These are phyloP conservation scores for Antheraea mylitta DNA, from an alignment of 1,140 invertebrate species.

Conservation along the genomic window DNA sequence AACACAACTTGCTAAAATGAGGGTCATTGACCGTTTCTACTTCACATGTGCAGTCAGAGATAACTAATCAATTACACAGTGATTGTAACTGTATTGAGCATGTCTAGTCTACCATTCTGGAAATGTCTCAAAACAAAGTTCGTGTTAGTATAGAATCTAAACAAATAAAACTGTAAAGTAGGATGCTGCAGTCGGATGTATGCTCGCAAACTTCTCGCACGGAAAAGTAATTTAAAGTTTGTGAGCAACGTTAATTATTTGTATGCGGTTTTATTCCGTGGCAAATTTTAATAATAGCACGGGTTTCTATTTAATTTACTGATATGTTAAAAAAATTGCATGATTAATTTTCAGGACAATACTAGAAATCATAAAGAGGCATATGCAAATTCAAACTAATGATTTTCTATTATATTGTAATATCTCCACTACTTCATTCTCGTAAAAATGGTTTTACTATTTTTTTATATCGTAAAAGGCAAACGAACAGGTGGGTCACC, in stretches of 20 bases:
- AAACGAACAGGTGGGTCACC: too few species aligned
- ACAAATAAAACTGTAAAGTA: not conserved
- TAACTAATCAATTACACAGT: not conserved
- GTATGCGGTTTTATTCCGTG: conserved; percentile 2
- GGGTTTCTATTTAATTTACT: not conserved
- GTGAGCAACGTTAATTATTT: conserved; percentile 4
- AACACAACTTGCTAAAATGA: too few species aligned
- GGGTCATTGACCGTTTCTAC: too few species aligned
- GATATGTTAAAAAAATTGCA: not conserved
- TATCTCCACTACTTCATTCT: too few species aligned
- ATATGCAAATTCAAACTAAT: too few species aligned
- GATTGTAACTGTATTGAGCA: not conserved
- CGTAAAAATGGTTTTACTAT: too few species aligned
- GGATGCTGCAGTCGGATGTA: not conserved
- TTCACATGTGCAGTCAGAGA: too few species aligned
- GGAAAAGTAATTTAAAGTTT: conserved; percentile 5
- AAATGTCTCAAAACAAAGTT: conserved; percentile 3
- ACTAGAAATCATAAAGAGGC: too few species aligned
- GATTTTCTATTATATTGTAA: too few species aligned
- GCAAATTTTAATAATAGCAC: not conserved
- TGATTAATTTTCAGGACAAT: not conserved
- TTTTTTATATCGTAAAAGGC: too few species aligned
- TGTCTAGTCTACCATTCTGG: not conserved
- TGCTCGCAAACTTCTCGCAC: not conserved
- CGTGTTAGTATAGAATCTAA: not conserved